A percentile compares a stretch with the other conserved stretches of the same genome.
Conservation (phyloP, 2,888 invertebrate species). For the Noctua janthe region DNA sequence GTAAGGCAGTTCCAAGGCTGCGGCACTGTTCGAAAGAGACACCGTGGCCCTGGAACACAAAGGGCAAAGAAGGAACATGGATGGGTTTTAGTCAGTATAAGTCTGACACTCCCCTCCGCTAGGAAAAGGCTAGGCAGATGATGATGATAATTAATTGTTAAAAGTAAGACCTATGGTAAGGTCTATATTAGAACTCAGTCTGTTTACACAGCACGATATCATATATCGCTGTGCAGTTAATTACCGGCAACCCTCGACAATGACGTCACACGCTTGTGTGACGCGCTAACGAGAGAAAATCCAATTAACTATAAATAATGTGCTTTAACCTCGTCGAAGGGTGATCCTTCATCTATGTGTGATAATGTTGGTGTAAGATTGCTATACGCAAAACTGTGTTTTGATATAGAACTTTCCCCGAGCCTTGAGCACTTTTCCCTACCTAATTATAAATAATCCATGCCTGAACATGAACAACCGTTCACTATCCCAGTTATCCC, state of each 20-base stretch:
- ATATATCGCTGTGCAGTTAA: constrained; percentile 9
- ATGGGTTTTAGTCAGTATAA: too few relatives aligned
- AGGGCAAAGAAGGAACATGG: too few relatives aligned
- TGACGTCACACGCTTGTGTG: constrained; percentile 8
- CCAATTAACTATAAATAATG: background rate
- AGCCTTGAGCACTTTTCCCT: too few relatives aligned
- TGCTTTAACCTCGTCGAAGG: background rate
- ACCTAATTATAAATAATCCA: background rate
- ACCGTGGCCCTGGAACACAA: too few relatives aligned
- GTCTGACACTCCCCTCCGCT: too few relatives aligned
- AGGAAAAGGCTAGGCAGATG: too few relatives aligned
- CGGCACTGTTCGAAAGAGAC: too few relatives aligned
- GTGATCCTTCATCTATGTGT: background rate
- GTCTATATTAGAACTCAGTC: too few relatives aligned
- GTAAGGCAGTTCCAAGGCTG: too few relatives aligned
- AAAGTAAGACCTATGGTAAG: too few relatives aligned
- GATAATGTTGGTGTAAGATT: background rate
- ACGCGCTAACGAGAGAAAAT: constrained; percentile 13
- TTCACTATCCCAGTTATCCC: too few relatives aligned
- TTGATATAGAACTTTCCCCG: background rate
- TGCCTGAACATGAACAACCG: background rate
- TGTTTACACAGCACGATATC: background rate
- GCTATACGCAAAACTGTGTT: constrained; percentile 2
- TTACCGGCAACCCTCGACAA: constrained; percentile 27
- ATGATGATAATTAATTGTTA: too few relatives aligned